Percentiles rank a stretch among this genome's conserved stretches.
These are phyloP conservation scores for Mythimna impura DNA, from an alignment of 2,888 invertebrate genomes.

Conservation along the genomic window DNA sequence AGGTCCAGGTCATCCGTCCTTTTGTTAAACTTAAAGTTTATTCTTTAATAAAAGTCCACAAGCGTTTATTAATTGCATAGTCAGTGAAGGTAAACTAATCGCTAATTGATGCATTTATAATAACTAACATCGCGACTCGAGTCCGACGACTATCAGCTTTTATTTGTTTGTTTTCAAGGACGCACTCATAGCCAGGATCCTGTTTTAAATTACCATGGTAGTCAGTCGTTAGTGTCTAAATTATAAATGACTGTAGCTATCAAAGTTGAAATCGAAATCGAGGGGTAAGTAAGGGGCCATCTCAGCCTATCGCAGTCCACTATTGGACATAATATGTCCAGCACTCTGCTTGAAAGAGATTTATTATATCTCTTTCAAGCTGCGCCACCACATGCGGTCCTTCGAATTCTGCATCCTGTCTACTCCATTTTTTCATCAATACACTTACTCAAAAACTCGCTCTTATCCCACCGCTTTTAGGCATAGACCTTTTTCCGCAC, in stretches of 20 bases:
- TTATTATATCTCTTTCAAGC: too few species aligned
- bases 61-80: conserved; percentile 28
- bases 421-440: too few species aligned
- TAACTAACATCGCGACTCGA: conserved; percentile 30
- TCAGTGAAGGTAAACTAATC: conserved; percentile 40
- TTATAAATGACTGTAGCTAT: conserved; percentile 4
- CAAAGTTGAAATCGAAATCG: background rate
- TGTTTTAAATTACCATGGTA: conserved; percentile 15
- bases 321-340: too few species aligned
- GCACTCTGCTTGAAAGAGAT: too few species aligned
- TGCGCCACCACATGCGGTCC: too few species aligned
- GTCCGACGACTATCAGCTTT: conserved; percentile 3
- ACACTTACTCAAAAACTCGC: too few species aligned
- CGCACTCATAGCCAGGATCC: background rate
- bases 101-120: conserved; percentile 57
- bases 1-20: too few species aligned
- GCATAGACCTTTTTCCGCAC: too few species aligned
- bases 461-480: too few species aligned
- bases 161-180: conserved; percentile 22
- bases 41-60: background rate
- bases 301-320: too few species aligned
- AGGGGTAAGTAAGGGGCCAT: background rate
- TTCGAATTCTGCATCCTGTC: too few species aligned
- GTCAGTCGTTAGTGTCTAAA: conserved; percentile 2
- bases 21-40: background rate